phyloP scores from a whole-genome alignment of 1,140 invertebrate genomes.

The Drosophila carrolli region DNA sequence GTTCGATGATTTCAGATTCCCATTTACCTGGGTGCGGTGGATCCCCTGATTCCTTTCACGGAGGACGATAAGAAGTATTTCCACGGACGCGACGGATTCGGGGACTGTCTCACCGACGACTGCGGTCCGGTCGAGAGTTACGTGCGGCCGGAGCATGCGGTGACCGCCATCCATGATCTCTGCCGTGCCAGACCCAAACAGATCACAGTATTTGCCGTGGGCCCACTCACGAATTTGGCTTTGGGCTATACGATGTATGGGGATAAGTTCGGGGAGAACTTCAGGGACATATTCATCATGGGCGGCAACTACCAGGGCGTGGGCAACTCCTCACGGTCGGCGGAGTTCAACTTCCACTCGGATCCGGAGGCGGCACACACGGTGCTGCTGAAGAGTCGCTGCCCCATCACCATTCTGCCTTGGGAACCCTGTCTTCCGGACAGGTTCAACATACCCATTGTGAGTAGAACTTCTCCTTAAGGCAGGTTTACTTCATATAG shows the following conservation, averaged over 20 bases:
- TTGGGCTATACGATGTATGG: conserved; percentile 89
- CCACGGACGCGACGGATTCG: conserved; percentile 89
- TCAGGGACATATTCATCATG: conserved; percentile 90
- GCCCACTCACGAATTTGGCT: conserved; percentile 92
- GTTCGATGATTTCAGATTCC: conserved; percentile 86
- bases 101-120: conserved; percentile 84
- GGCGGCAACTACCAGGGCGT: conserved; percentile 90
- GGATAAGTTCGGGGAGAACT: conserved; percentile 86
- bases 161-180: conserved; percentile 85
- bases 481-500: too few species aligned
- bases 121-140: conserved; percentile 36
- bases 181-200: conserved; percentile 83
- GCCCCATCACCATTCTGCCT: conserved; percentile 87
- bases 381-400: conserved; percentile 86
- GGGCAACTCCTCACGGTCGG: conserved; percentile 88
- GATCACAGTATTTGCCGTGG: conserved; percentile 88
- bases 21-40: conserved; percentile 87
- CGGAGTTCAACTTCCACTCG: conserved; percentile 92
- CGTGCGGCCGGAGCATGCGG: conserved; percentile 65
- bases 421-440: conserved; percentile 87
- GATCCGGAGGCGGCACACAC: conserved; percentile 93
- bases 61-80: conserved; percentile 63
- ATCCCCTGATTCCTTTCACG: conserved; percentile 84
- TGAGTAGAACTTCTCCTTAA: conserved; percentile 65
- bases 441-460: conserved; percentile 84